Evolutionary conservation across 2,797 vertebrate genomes (phyloP), one percentile per base, ranked within the genome.

Genomic region (Darevskia mixta): DNA sequence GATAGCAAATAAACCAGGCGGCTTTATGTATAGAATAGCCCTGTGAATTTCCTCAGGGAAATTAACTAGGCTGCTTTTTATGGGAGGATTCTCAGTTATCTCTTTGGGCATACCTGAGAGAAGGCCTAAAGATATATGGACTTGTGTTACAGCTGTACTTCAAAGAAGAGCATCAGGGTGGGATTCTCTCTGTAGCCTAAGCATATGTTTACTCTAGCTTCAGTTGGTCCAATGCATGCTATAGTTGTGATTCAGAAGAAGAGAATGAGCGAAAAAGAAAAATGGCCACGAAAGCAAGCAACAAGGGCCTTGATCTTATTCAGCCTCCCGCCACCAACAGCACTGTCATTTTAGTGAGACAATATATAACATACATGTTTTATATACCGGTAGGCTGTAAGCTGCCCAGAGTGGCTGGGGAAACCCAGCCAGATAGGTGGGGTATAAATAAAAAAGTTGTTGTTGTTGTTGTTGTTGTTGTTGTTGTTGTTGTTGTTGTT

Each of bases 161-260:
- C 20, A 84, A 91, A 81, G 25, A 84, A 92, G 25, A 18, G 72
- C 69, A 20, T 87, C 79, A 88, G 25, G 66, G 20, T 1, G 1
- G 45, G 83, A 35, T 92, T 23, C 27, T 86, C 85, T 45, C 38
- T 66, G 32, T 61, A n/a, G 69, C 43, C 13, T 25, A 71, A 69
- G 69, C 32, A 23, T 69, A 27, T 41, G 69, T 93, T 93, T 87
- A 86, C 85, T 80, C 90, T 93, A 86, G 84, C 87, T 79, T 90
- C 71, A 89, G 84, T 90, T 82, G 82, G 92, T 41, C 69, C 91
- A 92, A 86, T 81, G 69, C 94, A 91, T 92, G 94, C 67, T 92
- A 55, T 82, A 90, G 82, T 86, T 88, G 83, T 80, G 80, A 84
- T 90, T 85, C 86, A 91, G 5, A 15, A 32, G 45, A 91, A 93